These are phyloP conservation scores for Psittacula cyanocephala DNA, from an alignment of 2,113 vertebrate genomes.

Conservation along the genomic window DNA sequence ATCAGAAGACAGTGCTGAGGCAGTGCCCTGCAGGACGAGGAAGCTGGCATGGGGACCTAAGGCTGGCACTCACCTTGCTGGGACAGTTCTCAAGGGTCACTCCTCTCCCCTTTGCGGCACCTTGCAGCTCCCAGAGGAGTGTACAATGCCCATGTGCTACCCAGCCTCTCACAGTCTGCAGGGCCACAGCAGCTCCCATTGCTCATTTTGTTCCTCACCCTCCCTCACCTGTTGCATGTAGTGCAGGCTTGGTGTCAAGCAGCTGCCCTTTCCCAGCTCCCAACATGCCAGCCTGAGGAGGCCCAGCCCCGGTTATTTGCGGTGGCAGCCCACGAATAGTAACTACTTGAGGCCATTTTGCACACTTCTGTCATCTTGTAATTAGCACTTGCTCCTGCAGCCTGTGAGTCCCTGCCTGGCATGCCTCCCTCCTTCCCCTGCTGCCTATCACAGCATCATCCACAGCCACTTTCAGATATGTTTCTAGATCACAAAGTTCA, in stretches of 20 bases:
- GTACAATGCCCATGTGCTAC: background rate
- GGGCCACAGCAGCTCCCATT: accelerated
- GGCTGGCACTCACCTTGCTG: accelerated
- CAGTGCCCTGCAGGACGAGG: background rate
- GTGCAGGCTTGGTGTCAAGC: constrained; percentile 3
- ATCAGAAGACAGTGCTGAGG: background rate
- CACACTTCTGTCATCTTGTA: background rate
- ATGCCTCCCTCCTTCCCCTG: background rate
- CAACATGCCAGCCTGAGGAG: background rate
- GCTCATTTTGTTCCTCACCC: accelerated
- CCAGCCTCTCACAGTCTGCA: background rate
- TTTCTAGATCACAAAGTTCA: background rate
- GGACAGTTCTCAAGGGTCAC: background rate
- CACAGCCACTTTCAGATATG: background rate
- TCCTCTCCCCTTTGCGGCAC: background rate
- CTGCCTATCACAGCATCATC: background rate
- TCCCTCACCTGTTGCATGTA: constrained; percentile 22
- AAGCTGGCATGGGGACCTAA: background rate
- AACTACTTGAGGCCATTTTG: background rate
- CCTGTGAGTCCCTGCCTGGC: background rate
- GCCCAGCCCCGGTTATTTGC: background rate
- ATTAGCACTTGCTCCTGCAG: background rate
- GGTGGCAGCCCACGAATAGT: background rate
- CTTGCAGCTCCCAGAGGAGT: background rate
- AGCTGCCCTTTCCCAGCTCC: constrained; percentile 4